phyloP scores from a whole-genome alignment of 1,140 invertebrate genomes.

The Euwallacea similis region DNA sequence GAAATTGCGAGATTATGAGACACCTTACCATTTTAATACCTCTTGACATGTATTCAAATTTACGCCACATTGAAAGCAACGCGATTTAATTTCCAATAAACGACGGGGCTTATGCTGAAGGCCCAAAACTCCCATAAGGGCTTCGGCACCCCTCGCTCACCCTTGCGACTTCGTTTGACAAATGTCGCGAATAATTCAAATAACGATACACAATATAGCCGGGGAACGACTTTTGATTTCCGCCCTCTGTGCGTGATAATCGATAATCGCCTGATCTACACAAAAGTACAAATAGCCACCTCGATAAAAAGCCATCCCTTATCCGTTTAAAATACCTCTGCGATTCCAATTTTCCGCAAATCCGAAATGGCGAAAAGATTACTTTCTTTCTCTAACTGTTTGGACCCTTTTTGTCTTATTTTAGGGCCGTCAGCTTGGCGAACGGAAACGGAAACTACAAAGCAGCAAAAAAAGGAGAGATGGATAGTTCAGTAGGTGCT shows the following conservation, averaged over 20 bases:
- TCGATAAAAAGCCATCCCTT: background rate
- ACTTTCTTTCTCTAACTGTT: conserved; percentile 17
- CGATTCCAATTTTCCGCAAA: conserved; percentile 26
- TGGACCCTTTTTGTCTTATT: conserved; percentile 18
- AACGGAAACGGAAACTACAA: conserved; percentile 15
- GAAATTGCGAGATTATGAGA: no score
- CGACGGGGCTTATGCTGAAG: conserved; percentile 18
- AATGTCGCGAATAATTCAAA: conserved; percentile 37
- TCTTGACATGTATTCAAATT: no score
- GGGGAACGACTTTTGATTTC: conserved; percentile 31
- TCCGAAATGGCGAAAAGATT: conserved; percentile 22
- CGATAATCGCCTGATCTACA: no score
- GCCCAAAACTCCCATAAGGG: conserved; percentile 9
- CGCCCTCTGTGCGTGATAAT: background rate
- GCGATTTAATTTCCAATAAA: conserved; percentile 25
- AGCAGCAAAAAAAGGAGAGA: conserved; percentile 8
- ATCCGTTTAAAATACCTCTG: conserved; percentile 17
- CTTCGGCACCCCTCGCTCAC: conserved; percentile 16
- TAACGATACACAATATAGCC: conserved; percentile 34
- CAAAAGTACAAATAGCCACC: background rate
- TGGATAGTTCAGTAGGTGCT: conserved; percentile 19
- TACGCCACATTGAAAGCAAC: background rate
- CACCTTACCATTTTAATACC: no score
- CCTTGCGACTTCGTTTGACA: conserved; percentile 24
- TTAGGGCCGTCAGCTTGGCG: conserved; percentile 10